Evolutionary conservation across 2,888 invertebrate species (phyloP).

Genomic region (Dugesia japonica): DNA sequence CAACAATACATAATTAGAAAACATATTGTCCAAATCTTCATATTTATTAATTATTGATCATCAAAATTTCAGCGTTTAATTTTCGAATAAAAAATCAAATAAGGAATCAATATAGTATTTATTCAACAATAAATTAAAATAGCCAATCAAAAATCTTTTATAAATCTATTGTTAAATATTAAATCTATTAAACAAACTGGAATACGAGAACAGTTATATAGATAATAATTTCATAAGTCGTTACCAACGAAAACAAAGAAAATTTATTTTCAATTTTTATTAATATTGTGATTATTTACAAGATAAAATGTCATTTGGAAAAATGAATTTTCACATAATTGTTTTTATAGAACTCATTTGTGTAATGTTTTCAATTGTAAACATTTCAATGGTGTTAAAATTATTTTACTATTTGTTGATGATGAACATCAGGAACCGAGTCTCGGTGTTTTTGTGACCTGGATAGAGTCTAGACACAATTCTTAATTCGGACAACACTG

Average conservation of each 20-base stretch:
- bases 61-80: not conserved
- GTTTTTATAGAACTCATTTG: too few species aligned
- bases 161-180: too few species aligned
- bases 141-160: too few species aligned
- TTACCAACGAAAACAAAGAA: too few species aligned
- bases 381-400: not conserved
- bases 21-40: not conserved
- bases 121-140: not conserved
- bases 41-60: not conserved
- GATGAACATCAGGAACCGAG: not conserved
- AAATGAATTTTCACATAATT: too few species aligned
- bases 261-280: too few species aligned
- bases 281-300: too few species aligned
- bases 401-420: not conserved
- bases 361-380: too few species aligned
- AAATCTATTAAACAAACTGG: too few species aligned
- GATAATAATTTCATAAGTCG: too few species aligned
- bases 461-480: slow-evolving; percentile 3
- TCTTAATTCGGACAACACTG: not conserved
- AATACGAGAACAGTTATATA: too few species aligned
- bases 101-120: not conserved
- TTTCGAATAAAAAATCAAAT: not conserved
- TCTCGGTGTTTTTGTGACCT: slow-evolving; percentile 1
- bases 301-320: too few species aligned
- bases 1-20: not conserved